A percentile compares a stretch with the other conserved stretches of the same genome.
Evolutionary conservation across 1,140 invertebrate genomes (phyloP).

Genomic region (Diachasmimorpha longicaudata): DNA sequence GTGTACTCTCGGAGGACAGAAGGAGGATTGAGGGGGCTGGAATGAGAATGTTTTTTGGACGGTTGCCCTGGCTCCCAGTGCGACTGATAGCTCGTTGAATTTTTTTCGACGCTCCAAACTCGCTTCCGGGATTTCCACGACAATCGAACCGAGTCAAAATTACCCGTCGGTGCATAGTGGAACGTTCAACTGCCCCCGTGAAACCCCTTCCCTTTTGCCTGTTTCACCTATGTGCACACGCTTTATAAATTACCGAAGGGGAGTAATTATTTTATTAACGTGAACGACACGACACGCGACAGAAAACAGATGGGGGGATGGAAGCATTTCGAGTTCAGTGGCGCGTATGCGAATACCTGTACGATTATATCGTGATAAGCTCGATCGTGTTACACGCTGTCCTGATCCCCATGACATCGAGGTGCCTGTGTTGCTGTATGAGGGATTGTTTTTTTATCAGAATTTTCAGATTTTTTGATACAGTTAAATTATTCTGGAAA

Average conservation of each 20-base stretch:
- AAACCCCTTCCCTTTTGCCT: background rate
- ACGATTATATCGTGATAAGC: slow-evolving; percentile 25
- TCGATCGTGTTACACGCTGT: slow-evolving; percentile 41
- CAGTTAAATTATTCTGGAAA: too few species aligned
- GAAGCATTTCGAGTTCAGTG: background rate
- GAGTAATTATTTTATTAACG: slow-evolving; percentile 53
- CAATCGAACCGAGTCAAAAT: slow-evolving; percentile 24
- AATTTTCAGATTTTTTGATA: too few species aligned
- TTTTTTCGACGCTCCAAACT: slow-evolving; percentile 23
- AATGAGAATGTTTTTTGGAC: slow-evolving; percentile 12
- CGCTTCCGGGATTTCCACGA: slow-evolving; percentile 21
- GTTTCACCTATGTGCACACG: slow-evolving; percentile 6
- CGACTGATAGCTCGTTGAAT: slow-evolving; percentile 25
- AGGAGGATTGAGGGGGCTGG: background rate
- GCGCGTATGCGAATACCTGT: background rate
- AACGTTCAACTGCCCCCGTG: background rate
- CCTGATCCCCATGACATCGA: slow-evolving; percentile 19
- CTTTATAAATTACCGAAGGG: slow-evolving; percentile 45
- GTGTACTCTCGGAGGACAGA: background rate
- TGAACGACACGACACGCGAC: slow-evolving; percentile 39
- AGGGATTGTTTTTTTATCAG: too few species aligned
- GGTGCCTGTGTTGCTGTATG: background rate
- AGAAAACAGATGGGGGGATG: background rate
- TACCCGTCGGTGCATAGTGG: slow-evolving; percentile 20
- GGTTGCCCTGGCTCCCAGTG: slow-evolving; percentile 15